Evolutionary conservation across 2,113 vertebrate species (phyloP).

Genomic region (Piaya cayana): DNA sequence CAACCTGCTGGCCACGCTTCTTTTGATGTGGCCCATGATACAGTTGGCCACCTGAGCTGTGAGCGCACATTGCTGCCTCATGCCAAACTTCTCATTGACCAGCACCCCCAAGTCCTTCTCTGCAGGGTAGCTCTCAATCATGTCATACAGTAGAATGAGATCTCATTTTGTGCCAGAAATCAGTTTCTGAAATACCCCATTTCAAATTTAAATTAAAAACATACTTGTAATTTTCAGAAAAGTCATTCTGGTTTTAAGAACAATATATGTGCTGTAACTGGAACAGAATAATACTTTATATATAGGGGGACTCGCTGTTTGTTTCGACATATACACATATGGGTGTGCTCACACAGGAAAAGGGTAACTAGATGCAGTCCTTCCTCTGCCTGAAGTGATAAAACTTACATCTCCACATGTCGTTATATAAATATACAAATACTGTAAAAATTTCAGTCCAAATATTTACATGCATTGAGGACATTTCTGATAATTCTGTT

Average conservation of each 20-base stretch:
- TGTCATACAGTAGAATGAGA: neutral
- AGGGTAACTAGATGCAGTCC: neutral
- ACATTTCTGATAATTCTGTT: constrained; percentile 2
- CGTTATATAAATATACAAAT: neutral
- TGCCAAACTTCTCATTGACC: no score
- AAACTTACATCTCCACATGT: neutral
- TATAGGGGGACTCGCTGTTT: neutral
- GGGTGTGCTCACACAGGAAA: neutral
- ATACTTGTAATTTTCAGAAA: neutral
- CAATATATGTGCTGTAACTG: neutral
- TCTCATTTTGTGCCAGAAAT: neutral
- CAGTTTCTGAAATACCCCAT: neutral
- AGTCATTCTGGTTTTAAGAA: neutral
- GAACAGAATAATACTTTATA: neutral
- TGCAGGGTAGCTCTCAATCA: no score
- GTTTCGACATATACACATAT: neutral
- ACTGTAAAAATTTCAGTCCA: neutral
- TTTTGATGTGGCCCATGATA: no score
- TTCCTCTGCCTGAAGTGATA: neutral
- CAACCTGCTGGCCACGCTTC: no score
- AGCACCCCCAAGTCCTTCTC: no score
- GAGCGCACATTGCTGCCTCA: no score
- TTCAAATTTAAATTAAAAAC: neutral
- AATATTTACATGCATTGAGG: neutral
- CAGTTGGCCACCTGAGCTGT: no score